A percentile compares a stretch with the other conserved stretches of the same genome.
Evolutionary conservation across 2,888 invertebrate genomes (phyloP).

Genomic region (Mythimna pallens): DNA sequence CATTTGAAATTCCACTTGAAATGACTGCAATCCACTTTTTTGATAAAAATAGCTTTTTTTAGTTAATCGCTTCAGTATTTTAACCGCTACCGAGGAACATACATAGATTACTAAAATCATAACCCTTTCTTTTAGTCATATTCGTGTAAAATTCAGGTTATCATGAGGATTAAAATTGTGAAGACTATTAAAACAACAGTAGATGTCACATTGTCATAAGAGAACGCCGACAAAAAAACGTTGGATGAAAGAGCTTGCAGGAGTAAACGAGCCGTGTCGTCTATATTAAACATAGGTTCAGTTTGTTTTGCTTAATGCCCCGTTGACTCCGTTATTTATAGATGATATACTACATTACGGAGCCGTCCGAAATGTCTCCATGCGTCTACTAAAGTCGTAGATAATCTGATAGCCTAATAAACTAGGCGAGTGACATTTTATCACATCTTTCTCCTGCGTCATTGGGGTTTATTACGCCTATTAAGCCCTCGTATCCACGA

Average conservation of each 20-base stretch:
- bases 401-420: constrained; percentile 60
- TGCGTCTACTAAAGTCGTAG: constrained; percentile 49
- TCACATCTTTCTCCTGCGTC: constrained; percentile 57
- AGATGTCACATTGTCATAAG: constrained; percentile 47
- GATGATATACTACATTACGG: constrained; percentile 66
- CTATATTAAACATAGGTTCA: constrained; percentile 71
- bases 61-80: too few relatives aligned
- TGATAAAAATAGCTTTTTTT: too few relatives aligned
- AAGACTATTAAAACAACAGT: constrained; percentile 39
- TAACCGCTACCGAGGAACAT: too few relatives aligned
- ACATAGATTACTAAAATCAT: too few relatives aligned
- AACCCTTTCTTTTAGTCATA: too few relatives aligned
- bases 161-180: constrained; percentile 34
- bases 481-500: constrained; percentile 47
- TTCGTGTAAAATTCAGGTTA: not conserved
- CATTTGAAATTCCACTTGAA: too few relatives aligned
- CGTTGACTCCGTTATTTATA: constrained; percentile 81
- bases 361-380: constrained; percentile 68
- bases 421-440: constrained; percentile 61
- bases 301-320: constrained; percentile 79
- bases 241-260: constrained; percentile 56
- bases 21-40: too few relatives aligned
- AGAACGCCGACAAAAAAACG: constrained; percentile 44
- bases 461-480: constrained; percentile 62
- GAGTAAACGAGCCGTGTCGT: constrained; percentile 74